phyloP scores from a whole-genome alignment of 2,888 invertebrate genomes.

The Hecatera dysodea region DNA sequence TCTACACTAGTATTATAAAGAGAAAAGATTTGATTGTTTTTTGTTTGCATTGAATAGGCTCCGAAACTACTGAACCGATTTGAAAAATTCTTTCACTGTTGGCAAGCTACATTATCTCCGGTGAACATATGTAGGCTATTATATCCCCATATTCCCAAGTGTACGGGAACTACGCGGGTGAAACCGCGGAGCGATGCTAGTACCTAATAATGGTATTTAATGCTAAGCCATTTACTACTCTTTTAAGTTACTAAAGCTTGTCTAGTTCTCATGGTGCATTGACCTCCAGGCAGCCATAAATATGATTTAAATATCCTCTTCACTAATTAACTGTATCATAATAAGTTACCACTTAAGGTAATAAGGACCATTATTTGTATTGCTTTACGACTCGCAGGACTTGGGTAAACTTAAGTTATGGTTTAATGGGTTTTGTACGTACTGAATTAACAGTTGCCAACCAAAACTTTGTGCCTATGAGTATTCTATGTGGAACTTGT shows the following conservation, averaged over 20 bases:
- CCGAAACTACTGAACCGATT: too few relatives aligned
- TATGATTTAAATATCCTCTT: background rate
- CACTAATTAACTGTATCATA: slow-evolving; percentile 6
- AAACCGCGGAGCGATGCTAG: too few relatives aligned
- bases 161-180: too few relatives aligned
- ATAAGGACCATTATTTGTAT: slow-evolving; percentile 1
- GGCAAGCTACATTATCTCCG: too few relatives aligned
- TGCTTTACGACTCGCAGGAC: background rate
- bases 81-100: too few relatives aligned
- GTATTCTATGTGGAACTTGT: background rate
- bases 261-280: background rate
- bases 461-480: background rate
- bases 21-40: too few relatives aligned
- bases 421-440: background rate
- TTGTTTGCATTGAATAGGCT: too few relatives aligned
- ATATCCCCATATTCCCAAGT: too few relatives aligned
- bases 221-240: background rate
- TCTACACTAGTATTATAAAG: too few relatives aligned
- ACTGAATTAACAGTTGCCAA: background rate
- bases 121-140: too few relatives aligned
- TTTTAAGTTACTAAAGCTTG: background rate
- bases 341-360: background rate
- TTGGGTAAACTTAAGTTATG: background rate
- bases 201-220: background rate
- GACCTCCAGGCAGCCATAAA: background rate